phyloP scores from a whole-genome alignment of 2,113 vertebrate species.

The Phrynosoma blainvillii region DNA sequence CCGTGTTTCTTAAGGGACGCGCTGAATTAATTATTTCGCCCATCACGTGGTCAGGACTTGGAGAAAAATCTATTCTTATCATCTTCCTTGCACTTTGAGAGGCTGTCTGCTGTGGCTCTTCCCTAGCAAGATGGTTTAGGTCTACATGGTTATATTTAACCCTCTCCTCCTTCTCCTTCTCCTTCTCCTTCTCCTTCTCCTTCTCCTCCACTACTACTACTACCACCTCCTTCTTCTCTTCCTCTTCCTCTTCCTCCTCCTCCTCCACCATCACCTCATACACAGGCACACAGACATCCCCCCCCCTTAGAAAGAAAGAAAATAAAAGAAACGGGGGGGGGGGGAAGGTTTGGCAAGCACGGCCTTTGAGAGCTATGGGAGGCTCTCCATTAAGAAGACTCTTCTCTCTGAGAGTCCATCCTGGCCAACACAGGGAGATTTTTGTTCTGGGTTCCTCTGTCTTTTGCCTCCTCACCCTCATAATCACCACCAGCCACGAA shows the following conservation, averaged over 20 bases:
- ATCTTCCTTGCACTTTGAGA: constrained; percentile 90
- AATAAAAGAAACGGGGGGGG: constrained; percentile 63
- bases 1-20: constrained; percentile 99
- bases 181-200: not conserved
- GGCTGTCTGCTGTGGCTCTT: constrained; percentile 83
- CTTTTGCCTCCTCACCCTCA: constrained; percentile 70
- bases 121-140: constrained; percentile 77
- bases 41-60: constrained; percentile 98
- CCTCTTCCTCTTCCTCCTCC: not conserved
- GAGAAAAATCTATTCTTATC: constrained; percentile 93
- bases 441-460: constrained; percentile 70
- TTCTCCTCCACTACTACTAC: not conserved
- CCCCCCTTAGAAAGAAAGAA: not conserved
- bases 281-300: not conserved
- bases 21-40: constrained; percentile 99
- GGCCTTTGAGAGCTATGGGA: constrained; percentile 75
- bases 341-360: constrained; percentile 78
- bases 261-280: not conserved
- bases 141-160: constrained; percentile 61
- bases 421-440: constrained; percentile 54
- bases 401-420: constrained; percentile 71
- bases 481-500: constrained; percentile 57
- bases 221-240: not conserved
- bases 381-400: constrained; percentile 65
- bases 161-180: constrained; percentile 6